These are phyloP conservation scores for Nymphicus hollandicus DNA, from an alignment of 2,113 vertebrate species.

Conservation along the genomic window DNA sequence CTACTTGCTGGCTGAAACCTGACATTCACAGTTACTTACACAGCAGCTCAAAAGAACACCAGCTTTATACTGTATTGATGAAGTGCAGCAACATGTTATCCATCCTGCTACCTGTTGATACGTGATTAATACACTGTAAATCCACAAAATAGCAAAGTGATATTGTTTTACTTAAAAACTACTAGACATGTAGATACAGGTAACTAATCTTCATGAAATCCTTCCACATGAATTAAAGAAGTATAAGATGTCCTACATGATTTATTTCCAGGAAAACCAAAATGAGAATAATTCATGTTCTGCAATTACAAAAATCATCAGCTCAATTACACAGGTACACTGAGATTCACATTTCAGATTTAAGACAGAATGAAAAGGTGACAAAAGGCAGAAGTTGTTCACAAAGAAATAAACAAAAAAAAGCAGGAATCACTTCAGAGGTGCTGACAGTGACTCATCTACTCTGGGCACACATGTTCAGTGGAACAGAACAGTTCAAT, in stretches of 20 bases:
- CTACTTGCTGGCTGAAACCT: constrained; percentile 7
- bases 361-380: neutral
- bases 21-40: neutral
- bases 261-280: neutral
- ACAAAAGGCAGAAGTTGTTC: neutral
- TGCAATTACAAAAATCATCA: neutral
- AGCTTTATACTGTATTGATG: neutral
- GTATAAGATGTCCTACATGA: neutral
- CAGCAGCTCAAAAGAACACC: neutral
- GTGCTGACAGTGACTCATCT: neutral
- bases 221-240: neutral
- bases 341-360: neutral
- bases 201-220: neutral
- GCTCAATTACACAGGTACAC: neutral
- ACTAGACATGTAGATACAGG: neutral
- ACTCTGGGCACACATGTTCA: neutral
- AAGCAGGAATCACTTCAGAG: neutral
- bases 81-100: neutral
- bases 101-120: neutral
- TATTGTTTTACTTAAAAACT: neutral
- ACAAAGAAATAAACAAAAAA: neutral
- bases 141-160: neutral
- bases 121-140: neutral
- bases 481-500: neutral
- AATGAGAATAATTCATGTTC: neutral